These are phyloP conservation scores for Centropristis striata DNA, from an alignment of 2,113 vertebrate species.

Conservation along the genomic window DNA sequence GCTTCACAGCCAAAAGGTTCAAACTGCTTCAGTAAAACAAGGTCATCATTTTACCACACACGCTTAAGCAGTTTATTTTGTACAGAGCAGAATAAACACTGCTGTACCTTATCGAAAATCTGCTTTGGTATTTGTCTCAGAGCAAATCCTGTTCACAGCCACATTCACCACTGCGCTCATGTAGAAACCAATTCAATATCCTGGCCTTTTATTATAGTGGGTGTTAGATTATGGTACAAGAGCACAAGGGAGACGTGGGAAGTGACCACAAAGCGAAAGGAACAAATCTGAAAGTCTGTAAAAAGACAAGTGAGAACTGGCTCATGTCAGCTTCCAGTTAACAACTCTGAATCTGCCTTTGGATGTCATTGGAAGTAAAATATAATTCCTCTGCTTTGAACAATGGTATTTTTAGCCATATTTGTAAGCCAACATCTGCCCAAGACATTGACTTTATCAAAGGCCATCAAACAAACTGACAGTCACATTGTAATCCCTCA, in stretches of 20 bases:
- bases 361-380: not conserved
- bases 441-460: not conserved
- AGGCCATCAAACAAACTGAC: not conserved
- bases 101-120: conserved; percentile 34
- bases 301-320: conserved; percentile 20
- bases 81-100: conserved; percentile 15
- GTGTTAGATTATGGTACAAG: conserved; percentile 42
- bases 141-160: conserved; percentile 36
- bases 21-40: conserved; percentile 37
- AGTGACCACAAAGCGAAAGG: conserved; percentile 49
- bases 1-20: conserved; percentile 11
- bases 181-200: conserved; percentile 38
- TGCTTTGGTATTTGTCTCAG: conserved; percentile 46
- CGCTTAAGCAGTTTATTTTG: conserved; percentile 30
- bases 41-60: conserved; percentile 26
- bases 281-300: conserved; percentile 46
- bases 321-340: conserved; percentile 11
- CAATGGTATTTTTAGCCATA: not conserved
- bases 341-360: conserved; percentile 3
- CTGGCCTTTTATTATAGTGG: conserved; percentile 49
- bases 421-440: not conserved
- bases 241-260: conserved; percentile 50
- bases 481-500: not conserved
- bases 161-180: conserved; percentile 25
- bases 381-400: not conserved